phyloP scores from a whole-genome alignment of 2,888 invertebrate species.

The Protonemura montana region DNA sequence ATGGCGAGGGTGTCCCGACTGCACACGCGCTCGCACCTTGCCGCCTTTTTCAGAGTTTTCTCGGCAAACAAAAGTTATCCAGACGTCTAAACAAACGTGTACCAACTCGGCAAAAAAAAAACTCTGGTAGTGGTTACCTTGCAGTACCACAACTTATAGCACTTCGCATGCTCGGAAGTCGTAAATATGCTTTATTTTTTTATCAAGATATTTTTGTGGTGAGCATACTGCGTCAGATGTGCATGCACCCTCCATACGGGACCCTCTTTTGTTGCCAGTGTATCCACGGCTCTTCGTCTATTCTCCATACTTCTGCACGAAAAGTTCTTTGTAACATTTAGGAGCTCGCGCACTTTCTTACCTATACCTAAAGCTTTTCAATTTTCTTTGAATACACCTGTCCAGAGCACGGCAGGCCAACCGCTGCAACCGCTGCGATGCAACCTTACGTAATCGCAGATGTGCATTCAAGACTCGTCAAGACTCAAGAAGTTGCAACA shows the following conservation, averaged over 20 bases:
- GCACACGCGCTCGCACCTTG: background rate
- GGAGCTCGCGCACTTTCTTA: background rate
- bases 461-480: background rate
- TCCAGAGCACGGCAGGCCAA: background rate
- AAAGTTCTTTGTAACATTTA: background rate
- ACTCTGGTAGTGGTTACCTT: no score
- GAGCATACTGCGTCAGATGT: background rate
- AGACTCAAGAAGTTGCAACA: background rate
- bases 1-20: background rate
- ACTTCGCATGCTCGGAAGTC: no score
- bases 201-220: background rate
- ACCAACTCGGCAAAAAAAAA: no score
- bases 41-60: background rate
- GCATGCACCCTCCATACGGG: background rate
- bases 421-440: background rate
- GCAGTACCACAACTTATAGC: background rate
- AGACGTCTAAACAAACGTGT: no score
- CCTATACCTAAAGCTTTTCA: background rate
- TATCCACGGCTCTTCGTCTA: background rate
- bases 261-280: background rate
- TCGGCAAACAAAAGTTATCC: background rate
- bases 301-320: conserved; percentile 7
- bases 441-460: background rate
- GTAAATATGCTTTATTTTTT: background rate
- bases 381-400: background rate